phyloP scores from a whole-genome alignment of 2,888 invertebrate genomes.

The Ethmia dodecea region DNA sequence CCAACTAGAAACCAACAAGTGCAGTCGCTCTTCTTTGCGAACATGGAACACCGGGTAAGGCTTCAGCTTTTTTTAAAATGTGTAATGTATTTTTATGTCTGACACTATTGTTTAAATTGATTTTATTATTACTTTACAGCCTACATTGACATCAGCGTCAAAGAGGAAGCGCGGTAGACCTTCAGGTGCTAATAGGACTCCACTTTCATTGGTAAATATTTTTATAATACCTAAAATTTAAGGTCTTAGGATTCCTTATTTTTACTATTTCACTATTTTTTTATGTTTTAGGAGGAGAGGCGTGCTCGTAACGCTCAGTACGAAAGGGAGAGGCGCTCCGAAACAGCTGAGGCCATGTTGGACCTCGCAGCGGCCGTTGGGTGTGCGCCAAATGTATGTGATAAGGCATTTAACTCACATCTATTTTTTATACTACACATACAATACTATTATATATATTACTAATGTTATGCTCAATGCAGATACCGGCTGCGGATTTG shows the following conservation, averaged over 20 bases:
- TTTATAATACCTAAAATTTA: too few relatives aligned
- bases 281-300: constrained; percentile 30
- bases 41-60: too few relatives aligned
- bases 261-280: not conserved
- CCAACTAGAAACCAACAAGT: not conserved
- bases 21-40: not conserved
- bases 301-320: constrained; percentile 44
- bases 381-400: not conserved
- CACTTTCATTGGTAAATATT: constrained; percentile 33
- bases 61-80: too few relatives aligned
- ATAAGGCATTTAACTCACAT: too few relatives aligned
- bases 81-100: too few relatives aligned
- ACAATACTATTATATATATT: too few relatives aligned
- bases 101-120: too few relatives aligned
- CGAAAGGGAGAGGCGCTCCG: constrained; percentile 38
- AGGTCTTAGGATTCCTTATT: too few relatives aligned
- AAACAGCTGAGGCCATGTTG: constrained; percentile 31
- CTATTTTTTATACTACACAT: too few relatives aligned
- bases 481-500: not conserved
- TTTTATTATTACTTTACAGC: too few relatives aligned
- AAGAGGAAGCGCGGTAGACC: constrained; percentile 35
- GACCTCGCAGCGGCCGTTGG: constrained; percentile 30
- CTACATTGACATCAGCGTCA: not conserved
- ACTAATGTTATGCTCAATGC: too few relatives aligned
- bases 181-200: constrained; percentile 33